Conservation (phyloP, 1,140 invertebrate genomes). For the Drosophila suzukii region DNA sequence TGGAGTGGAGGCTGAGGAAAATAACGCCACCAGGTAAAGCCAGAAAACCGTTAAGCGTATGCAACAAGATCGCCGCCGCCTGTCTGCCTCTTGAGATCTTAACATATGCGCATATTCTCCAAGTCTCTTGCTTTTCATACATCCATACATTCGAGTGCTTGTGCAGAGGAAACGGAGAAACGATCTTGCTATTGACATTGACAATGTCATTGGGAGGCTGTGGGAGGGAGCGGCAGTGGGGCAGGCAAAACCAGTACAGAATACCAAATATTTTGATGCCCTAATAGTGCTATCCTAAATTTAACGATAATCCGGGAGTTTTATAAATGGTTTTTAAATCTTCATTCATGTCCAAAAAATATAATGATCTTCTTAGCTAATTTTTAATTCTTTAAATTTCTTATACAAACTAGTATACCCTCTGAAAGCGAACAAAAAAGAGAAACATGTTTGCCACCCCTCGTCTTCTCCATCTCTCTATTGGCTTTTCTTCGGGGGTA, state of each 20-base stretch:
- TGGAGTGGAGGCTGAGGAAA: constrained; percentile 28
- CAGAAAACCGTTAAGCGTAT: constrained; percentile 70
- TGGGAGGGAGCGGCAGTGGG: neutral
- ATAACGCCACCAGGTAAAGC: constrained; percentile 60
- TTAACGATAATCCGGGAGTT: too few species aligned
- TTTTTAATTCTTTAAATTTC: too few species aligned
- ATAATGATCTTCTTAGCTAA: too few species aligned
- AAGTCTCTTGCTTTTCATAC: neutral
- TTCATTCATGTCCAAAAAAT: too few species aligned
- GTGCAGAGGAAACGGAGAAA: constrained; percentile 22
- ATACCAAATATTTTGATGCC: neutral
- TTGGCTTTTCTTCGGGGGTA: neutral
- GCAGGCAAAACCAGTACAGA: neutral
- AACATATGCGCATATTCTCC: constrained; percentile 71
- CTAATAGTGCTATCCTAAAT: neutral
- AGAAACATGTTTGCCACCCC: neutral
- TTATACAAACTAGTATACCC: neutral
- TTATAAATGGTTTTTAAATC: neutral
- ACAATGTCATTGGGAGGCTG: constrained; percentile 57
- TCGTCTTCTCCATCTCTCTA: neutral
- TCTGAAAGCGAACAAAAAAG: neutral
- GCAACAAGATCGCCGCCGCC: constrained; percentile 49
- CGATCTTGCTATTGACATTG: constrained; percentile 74
- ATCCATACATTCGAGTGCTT: neutral
- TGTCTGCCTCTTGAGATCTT: constrained; percentile 37